Percentiles rank a stretch among this genome's conserved stretches.
Conservation (phyloP, 1,140 invertebrate species). For the Leptopilina clavipes region DNA sequence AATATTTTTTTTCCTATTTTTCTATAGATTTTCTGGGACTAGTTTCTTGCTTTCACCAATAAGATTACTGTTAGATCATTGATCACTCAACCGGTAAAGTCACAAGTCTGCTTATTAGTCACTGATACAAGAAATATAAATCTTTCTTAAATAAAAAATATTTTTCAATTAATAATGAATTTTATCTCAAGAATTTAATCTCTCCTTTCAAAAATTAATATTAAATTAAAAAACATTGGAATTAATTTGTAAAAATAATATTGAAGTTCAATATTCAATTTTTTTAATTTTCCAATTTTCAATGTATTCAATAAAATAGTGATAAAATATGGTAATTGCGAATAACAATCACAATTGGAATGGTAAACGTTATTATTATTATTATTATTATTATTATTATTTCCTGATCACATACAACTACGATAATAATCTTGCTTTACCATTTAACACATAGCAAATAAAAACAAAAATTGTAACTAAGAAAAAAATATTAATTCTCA, state of each 20-base stretch:
- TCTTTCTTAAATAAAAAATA: neutral
- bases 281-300: too few relatives aligned
- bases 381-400: constrained; percentile 1
- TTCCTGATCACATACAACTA: constrained; percentile 17
- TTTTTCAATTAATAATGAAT: too few relatives aligned
- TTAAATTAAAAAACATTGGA: too few relatives aligned
- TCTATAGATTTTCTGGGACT: neutral
- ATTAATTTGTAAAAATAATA: too few relatives aligned
- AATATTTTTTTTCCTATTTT: neutral
- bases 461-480: neutral
- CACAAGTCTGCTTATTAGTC: neutral
- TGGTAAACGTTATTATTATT: constrained; percentile 25
- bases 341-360: neutral
- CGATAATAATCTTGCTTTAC: neutral
- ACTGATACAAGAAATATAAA: neutral
- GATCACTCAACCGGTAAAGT: neutral
- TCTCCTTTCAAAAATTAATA: too few relatives aligned
- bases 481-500: neutral
- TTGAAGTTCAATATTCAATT: too few relatives aligned
- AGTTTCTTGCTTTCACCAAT: neutral
- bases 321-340: neutral
- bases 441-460: neutral
- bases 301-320: neutral
- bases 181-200: too few relatives aligned
- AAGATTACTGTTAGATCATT: neutral